Evolutionary conservation across 92 coral and sea anemone species (phyloP).

Genomic region (Galaxea fascicularis): DNA sequence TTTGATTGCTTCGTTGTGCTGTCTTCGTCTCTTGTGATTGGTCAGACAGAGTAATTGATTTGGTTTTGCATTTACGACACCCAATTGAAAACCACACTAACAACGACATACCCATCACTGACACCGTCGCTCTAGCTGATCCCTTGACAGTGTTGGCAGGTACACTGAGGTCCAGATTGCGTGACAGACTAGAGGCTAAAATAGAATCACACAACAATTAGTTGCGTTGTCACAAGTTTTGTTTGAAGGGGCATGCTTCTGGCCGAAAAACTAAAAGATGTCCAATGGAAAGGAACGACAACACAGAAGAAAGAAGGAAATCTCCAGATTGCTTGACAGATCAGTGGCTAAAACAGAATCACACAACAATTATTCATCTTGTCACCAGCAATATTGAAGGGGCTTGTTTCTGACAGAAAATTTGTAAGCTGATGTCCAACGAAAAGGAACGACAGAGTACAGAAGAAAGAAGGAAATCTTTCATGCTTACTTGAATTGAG

Average conservation of each 20-base stretch:
- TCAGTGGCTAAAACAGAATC: slow-evolving; percentile 67
- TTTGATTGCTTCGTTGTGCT: too few relatives aligned
- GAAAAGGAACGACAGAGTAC: neutral
- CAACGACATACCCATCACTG: slow-evolving; percentile 79
- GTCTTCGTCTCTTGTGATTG: too few relatives aligned
- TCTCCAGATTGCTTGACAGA: slow-evolving; percentile 72
- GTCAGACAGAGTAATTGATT: too few relatives aligned
- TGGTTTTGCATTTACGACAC: too few relatives aligned
- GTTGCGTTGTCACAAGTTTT: neutral
- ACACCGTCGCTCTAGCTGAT: slow-evolving; percentile 82
- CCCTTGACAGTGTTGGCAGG: slow-evolving; percentile 81
- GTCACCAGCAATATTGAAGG: neutral
- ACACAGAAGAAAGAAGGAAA: too few relatives aligned
- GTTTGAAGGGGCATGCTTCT: neutral
- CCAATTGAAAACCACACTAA: too few relatives aligned
- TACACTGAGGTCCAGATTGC: slow-evolving; percentile 76
- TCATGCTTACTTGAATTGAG: slow-evolving; percentile 86
- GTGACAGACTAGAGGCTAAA: slow-evolving; percentile 76
- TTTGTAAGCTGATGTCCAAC: too few relatives aligned
- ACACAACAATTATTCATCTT: neutral
- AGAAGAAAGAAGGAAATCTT: neutral
- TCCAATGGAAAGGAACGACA: too few relatives aligned
- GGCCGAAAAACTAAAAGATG: too few relatives aligned
- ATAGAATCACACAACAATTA: slow-evolving; percentile 1
- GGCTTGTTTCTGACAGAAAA: neutral